A percentile compares a stretch with the other conserved stretches of the same genome.
These are phyloP conservation scores for Maccullochella peelii DNA, from an alignment of 2,113 vertebrate genomes.

Conservation along the genomic window DNA sequence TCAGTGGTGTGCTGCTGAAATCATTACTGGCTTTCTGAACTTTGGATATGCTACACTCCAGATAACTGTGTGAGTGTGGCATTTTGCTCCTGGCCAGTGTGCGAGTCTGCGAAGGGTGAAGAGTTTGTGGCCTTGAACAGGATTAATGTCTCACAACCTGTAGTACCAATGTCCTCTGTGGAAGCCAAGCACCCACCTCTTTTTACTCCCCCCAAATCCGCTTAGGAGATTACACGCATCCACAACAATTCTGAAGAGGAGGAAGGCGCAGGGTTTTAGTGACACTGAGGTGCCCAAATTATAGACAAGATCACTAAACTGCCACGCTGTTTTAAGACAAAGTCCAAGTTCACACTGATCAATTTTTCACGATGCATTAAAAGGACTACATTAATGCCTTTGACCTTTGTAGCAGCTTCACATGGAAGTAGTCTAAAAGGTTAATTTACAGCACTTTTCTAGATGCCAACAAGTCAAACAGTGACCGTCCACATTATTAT, in stretches of 20 bases:
- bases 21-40: conserved; percentile 25
- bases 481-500: neutral
- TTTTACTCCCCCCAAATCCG: conserved; percentile 61
- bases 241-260: conserved; percentile 59
- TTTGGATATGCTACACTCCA: conserved; percentile 14
- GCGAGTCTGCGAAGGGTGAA: conserved; percentile 31
- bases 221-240: conserved; percentile 77
- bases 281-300: conserved; percentile 38
- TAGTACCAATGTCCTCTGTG: conserved; percentile 50
- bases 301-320: conserved; percentile 41
- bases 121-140: conserved; percentile 64
- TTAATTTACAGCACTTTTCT: conserved; percentile 7
- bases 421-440: neutral
- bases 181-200: conserved; percentile 47
- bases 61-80: neutral
- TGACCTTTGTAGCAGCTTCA: conserved; percentile 38
- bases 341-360: conserved; percentile 10
- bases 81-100: conserved; percentile 41
- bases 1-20: neutral
- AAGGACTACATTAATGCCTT: conserved; percentile 9
- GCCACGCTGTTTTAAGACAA: neutral
- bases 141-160: conserved; percentile 72
- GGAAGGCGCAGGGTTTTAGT: conserved; percentile 34
- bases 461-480: conserved; percentile 5
- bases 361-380: conserved; percentile 23